Conservation (phyloP, 2,888 invertebrate species). For the Tromatobia lineatoria region DNA sequence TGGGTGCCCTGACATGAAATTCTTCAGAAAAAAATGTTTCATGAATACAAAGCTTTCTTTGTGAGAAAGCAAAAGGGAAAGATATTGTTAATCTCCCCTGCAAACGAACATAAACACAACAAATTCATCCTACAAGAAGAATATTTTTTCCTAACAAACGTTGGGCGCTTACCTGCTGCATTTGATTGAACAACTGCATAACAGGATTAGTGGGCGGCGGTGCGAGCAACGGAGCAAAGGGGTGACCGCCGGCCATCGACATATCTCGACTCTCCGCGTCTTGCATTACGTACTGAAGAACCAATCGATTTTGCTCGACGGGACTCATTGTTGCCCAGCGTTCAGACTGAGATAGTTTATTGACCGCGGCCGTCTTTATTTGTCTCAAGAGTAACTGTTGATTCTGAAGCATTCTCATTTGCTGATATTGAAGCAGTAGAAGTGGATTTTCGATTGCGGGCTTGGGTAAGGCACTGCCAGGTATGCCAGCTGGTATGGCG, state of each 20-base stretch:
- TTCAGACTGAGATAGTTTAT: constrained; percentile 85
- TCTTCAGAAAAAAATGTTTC: too few species aligned
- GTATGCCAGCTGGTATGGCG: constrained; percentile 78
- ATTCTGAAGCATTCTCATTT: constrained; percentile 85
- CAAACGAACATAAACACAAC: too few species aligned
- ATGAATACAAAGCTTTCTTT: too few species aligned
- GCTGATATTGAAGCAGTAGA: constrained; percentile 81
- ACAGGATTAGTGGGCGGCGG: constrained; percentile 86
- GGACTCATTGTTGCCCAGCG: constrained; percentile 86
- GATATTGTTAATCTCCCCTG: too few species aligned
- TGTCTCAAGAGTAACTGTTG: constrained; percentile 84
- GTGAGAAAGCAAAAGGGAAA: too few species aligned
- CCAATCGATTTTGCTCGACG: constrained; percentile 86
- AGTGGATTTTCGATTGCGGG: constrained; percentile 78
- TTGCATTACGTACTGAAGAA: constrained; percentile 86
- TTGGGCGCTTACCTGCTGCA: constrained; percentile 85
- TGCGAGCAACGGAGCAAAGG: constrained; percentile 82
- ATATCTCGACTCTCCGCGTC: constrained; percentile 83
- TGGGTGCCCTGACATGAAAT: too few species aligned
- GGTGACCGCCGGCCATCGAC: constrained; percentile 79
- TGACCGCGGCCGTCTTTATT: constrained; percentile 79
- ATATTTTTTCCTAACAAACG: not conserved
- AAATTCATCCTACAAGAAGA: too few species aligned
- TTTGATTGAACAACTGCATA: constrained; percentile 87
- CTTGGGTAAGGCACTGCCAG: constrained; percentile 78